phyloP scores from a whole-genome alignment of 2,113 vertebrate genomes.

The Zapornia atra region DNA sequence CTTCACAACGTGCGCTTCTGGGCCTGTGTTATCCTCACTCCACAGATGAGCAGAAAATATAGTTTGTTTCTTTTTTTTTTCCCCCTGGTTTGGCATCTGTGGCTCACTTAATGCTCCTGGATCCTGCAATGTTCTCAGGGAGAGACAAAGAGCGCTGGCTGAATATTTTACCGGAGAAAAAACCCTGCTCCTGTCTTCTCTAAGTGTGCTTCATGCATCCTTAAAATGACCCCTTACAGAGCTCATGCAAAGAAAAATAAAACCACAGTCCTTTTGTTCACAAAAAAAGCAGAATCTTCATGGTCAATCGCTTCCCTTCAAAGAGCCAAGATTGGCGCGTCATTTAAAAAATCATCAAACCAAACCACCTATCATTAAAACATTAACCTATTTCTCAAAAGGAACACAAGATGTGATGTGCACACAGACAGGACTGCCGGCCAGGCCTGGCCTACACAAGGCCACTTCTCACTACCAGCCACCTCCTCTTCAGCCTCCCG shows the following conservation, averaged over 20 bases:
- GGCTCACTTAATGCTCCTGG: conserved; percentile 63
- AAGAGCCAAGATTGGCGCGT: neutral
- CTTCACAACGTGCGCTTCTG: conserved; percentile 72
- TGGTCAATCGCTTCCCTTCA: conserved; percentile 14
- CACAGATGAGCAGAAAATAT: conserved; percentile 79
- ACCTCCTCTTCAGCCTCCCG: neutral
- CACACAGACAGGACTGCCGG: neutral
- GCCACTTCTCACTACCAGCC: neutral
- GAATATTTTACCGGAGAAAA: conserved; percentile 44
- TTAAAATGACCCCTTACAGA: conserved; percentile 54
- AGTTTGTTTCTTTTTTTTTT: conserved; percentile 72
- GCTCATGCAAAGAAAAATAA: conserved; percentile 38
- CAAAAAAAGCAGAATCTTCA: conserved; percentile 44
- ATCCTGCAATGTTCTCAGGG: conserved; percentile 65
- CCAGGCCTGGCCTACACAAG: neutral
- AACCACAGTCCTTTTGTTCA: conserved; percentile 42
- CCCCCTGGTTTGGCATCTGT: conserved; percentile 52
- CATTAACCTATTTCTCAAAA: conserved; percentile 1
- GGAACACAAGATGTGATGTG: neutral
- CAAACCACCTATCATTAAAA: conserved; percentile 37
- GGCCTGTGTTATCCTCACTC: conserved; percentile 74
- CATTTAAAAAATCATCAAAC: conserved; percentile 35
- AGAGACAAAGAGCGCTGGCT: conserved; percentile 31
- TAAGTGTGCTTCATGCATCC: neutral
- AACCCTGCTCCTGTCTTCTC: conserved; percentile 9